Evolutionary conservation across 1,140 invertebrate genomes (phyloP).

Genomic region (Metopolophium dirhodum): DNA sequence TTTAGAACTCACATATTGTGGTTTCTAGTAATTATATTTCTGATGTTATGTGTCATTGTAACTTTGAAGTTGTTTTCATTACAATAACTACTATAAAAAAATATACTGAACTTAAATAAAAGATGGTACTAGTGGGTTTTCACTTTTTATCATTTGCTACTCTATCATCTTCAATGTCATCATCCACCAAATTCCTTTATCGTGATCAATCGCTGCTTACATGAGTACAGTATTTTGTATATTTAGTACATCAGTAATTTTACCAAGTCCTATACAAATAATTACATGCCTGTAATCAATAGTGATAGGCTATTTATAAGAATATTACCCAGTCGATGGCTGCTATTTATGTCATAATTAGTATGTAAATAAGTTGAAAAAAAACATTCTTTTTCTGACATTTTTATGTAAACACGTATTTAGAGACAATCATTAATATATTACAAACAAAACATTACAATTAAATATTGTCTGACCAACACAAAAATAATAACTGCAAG

Average conservation of each 20-base stretch:
- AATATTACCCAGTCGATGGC: neutral
- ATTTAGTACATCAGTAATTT: too few species aligned
- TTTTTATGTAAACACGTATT: neutral
- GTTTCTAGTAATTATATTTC: too few species aligned
- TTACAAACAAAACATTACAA: too few species aligned
- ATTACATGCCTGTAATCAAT: too few species aligned
- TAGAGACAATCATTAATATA: neutral
- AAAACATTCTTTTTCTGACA: neutral
- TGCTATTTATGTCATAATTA: neutral
- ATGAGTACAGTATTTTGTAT: neutral
- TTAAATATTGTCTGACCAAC: neutral
- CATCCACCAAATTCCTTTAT: neutral
- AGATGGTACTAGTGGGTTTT: neutral
- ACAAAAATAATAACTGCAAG: neutral
- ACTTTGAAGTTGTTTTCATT: neutral
- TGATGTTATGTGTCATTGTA: neutral
- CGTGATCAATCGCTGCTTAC: too few species aligned
- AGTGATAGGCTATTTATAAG: too few species aligned
- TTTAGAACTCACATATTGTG: neutral
- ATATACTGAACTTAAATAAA: neutral
- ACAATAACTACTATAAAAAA: neutral
- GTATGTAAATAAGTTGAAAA: neutral
- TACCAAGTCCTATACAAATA: too few species aligned
- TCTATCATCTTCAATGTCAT: neutral
- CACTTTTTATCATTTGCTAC: neutral